Evolutionary conservation across 1,140 invertebrate genomes (phyloP).

Genomic region (Bombus pascuorum): DNA sequence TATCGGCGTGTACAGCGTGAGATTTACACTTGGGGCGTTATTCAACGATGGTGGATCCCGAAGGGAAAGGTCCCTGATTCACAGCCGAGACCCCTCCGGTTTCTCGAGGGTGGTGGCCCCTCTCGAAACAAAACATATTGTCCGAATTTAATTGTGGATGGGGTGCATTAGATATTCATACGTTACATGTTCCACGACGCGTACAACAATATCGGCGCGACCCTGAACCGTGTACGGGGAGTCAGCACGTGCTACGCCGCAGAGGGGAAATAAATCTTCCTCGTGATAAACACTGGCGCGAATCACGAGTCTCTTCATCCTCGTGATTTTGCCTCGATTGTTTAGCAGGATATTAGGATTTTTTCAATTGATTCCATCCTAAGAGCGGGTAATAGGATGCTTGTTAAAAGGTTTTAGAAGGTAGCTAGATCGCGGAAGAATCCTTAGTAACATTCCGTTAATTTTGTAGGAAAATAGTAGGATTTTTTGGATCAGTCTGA

Average conservation of each 20-base stretch:
- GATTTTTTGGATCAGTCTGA: background rate
- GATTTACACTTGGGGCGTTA: conserved; percentile 76
- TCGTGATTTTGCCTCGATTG: background rate
- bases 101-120: conserved; percentile 71
- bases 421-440: rapidly evolving
- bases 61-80: conserved; percentile 49
- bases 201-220: conserved; percentile 74
- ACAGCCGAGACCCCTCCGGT: conserved; percentile 34
- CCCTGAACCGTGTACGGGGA: conserved; percentile 57
- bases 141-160: conserved; percentile 81
- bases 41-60: conserved; percentile 57
- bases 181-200: conserved; percentile 78
- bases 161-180: conserved; percentile 82
- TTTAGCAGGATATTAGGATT: background rate
- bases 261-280: conserved; percentile 65
- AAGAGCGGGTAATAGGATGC: too few relatives aligned
- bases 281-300: conserved; percentile 57
- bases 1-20: conserved; percentile 68
- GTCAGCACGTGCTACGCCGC: conserved; percentile 57
- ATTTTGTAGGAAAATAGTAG: background rate
- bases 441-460: background rate
- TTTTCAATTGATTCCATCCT: background rate
- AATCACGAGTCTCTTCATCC: background rate
- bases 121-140: conserved; percentile 81
- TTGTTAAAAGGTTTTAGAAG: too few relatives aligned